Evolutionary conservation across 2,888 invertebrate species (phyloP).

Genomic region (Gymnoscelis rufifasciata): DNA sequence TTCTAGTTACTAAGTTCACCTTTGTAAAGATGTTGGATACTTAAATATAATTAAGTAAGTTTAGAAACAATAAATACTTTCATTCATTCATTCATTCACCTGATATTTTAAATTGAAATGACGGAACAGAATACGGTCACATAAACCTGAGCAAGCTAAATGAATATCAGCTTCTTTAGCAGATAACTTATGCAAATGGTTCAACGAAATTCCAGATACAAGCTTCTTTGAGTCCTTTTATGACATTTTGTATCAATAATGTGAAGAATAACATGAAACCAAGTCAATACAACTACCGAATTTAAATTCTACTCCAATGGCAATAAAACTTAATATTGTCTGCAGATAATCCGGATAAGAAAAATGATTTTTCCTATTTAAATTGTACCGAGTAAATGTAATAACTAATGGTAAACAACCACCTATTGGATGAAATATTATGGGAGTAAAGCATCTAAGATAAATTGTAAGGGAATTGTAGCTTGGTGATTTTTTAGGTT

Average conservation of each 20-base stretch:
- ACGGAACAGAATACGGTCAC: too few relatives aligned
- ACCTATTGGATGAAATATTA: constrained; percentile 24
- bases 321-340: constrained; percentile 16
- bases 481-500: too few relatives aligned
- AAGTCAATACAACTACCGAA: constrained; percentile 26
- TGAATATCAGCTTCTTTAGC: constrained; percentile 16
- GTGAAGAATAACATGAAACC: constrained; percentile 29
- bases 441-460: constrained; percentile 12
- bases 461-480: constrained; percentile 5
- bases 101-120: too few relatives aligned
- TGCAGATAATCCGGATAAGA: constrained; percentile 10
- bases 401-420: constrained; percentile 31
- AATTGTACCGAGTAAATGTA: constrained; percentile 30
- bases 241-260: constrained; percentile 26
- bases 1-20: too few relatives aligned
- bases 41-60: too few relatives aligned
- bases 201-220: constrained; percentile 27
- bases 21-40: too few relatives aligned
- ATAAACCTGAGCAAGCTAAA: too few relatives aligned
- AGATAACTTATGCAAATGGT: constrained; percentile 16
- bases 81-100: too few relatives aligned
- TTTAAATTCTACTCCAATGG: constrained; percentile 17
- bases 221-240: constrained; percentile 28
- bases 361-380: constrained; percentile 33
- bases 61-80: too few relatives aligned